Evolutionary conservation across 2,113 vertebrate species (phyloP).

Genomic region (Sapayoa aenigma): DNA sequence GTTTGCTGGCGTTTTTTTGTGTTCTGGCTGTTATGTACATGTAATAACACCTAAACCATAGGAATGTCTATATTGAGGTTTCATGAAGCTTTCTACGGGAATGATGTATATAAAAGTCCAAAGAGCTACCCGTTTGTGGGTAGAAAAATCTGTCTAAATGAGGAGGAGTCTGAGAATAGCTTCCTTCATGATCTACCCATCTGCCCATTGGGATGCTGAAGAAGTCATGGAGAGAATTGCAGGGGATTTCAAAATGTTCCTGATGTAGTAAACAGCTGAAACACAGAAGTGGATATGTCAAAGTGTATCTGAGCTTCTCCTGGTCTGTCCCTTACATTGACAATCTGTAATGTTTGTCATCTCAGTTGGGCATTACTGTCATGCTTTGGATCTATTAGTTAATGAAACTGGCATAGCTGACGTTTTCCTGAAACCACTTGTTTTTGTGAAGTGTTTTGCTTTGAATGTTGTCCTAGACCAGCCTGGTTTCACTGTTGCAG

Average conservation of each 20-base stretch:
- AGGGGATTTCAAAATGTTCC: neutral
- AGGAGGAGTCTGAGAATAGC: neutral
- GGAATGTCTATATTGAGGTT: neutral
- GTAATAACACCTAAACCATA: neutral
- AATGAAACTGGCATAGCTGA: neutral
- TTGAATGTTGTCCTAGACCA: neutral
- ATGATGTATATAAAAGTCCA: neutral
- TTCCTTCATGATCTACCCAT: neutral
- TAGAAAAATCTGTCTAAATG: neutral
- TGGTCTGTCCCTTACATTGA: neutral
- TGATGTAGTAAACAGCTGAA: neutral
- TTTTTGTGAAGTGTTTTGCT: neutral
- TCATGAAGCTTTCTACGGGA: neutral
- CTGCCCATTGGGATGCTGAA: neutral
- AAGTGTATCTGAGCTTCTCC: neutral
- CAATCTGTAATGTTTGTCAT: neutral
- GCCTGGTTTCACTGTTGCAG: neutral
- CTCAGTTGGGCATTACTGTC: neutral
- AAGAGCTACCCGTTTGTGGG: neutral
- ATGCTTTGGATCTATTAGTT: neutral
- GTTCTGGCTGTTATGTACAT: neutral
- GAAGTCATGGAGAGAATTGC: neutral
- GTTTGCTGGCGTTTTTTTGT: neutral
- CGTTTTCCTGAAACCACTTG: neutral
- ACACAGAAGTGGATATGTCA: neutral